A percentile compares a stretch with the other conserved stretches of the same genome.
Conservation (phyloP, 2,113 vertebrate species). For the Gobius niger region DNA sequence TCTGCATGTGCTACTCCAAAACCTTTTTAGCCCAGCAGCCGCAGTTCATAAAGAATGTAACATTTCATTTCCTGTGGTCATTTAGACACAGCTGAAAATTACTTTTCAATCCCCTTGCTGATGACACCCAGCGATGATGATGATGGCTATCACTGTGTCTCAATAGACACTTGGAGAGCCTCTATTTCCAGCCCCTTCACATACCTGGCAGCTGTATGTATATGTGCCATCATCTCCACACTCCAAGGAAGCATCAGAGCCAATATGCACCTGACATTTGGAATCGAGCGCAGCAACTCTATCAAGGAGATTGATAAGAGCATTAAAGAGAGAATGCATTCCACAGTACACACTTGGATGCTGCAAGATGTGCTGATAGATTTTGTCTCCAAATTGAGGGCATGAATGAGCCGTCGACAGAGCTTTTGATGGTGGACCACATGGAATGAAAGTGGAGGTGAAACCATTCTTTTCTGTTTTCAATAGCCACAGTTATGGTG, state of each 20-base stretch:
- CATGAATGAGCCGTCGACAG: conserved; percentile 68
- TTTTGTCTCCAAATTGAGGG: conserved; percentile 61
- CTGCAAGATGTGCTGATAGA: conserved; percentile 61
- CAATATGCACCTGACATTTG: conserved; percentile 72
- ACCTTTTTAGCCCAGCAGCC: conserved; percentile 38
- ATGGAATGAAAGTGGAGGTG: conserved; percentile 74
- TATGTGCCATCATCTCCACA: conserved; percentile 66
- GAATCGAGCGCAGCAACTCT: conserved; percentile 47
- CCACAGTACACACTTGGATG: conserved; percentile 60
- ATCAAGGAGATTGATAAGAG: conserved; percentile 59
- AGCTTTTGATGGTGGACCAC: conserved; percentile 68
- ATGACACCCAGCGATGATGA: conserved; percentile 68
- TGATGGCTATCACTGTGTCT: conserved; percentile 70
- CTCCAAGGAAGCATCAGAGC: conserved; percentile 63
- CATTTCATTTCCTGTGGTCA: conserved; percentile 69
- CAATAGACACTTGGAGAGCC: conserved; percentile 64
- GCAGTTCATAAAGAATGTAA: conserved; percentile 57
- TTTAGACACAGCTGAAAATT: conserved; percentile 73
- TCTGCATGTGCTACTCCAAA: conserved; percentile 47
- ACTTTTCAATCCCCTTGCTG: conserved; percentile 66
- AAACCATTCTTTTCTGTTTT: conserved; percentile 73
- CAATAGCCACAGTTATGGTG: conserved; percentile 70
- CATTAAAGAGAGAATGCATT: conserved; percentile 64
- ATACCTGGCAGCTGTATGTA: conserved; percentile 77
- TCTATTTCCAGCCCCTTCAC: conserved; percentile 65